Evolutionary conservation across 1,140 invertebrate genomes (phyloP).

Genomic region (Bombus sibiricus): DNA sequence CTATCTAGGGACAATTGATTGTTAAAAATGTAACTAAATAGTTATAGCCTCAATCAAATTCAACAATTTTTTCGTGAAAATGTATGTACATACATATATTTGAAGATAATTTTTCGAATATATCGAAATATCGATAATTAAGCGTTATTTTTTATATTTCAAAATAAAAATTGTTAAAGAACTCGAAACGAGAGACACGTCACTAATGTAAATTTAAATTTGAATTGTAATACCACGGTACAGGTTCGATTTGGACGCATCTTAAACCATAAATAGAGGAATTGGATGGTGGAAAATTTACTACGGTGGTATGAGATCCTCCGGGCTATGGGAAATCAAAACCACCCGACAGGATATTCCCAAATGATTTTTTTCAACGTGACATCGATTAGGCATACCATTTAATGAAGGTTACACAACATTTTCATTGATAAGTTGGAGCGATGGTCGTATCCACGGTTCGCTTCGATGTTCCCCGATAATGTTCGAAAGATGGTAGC

Average conservation of each 20-base stretch:
- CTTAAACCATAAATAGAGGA: conserved; percentile 91
- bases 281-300: conserved; percentile 87
- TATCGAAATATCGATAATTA: background rate
- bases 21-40: background rate
- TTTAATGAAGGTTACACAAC: conserved; percentile 89
- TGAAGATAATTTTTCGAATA: background rate
- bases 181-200: background rate
- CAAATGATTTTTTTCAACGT: conserved; percentile 87
- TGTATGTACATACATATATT: background rate
- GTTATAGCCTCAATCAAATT: background rate
- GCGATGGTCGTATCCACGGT: conserved; percentile 93
- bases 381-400: conserved; percentile 89
- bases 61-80: background rate
- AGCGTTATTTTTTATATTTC: background rate
- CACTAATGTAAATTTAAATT: background rate
- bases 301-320: conserved; percentile 93
- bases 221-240: conserved; percentile 1
- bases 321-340: conserved; percentile 93
- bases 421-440: conserved; percentile 94
- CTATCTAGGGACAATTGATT: background rate
- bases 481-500: conserved; percentile 89
- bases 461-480: conserved; percentile 88
- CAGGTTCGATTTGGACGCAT: conserved; percentile 89
- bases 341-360: conserved; percentile 89
- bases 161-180: background rate